Percentiles rank a stretch among this genome's conserved stretches.
phyloP scores from a whole-genome alignment of 2,888 invertebrate genomes.

The Spodoptera exigua region DNA sequence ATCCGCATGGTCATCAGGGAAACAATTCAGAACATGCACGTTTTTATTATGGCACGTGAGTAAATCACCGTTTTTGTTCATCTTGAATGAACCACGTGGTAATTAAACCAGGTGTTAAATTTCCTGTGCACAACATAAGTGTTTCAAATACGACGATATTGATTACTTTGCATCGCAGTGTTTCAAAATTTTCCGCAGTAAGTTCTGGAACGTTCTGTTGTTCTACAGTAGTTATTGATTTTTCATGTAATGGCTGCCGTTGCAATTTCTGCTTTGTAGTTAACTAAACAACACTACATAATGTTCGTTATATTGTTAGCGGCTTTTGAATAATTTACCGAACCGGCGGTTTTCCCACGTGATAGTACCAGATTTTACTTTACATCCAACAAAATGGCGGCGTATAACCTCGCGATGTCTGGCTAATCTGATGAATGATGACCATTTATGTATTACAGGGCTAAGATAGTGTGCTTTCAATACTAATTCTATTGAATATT shows the following conservation, averaged over 20 bases:
- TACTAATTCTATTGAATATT: conserved; percentile 13
- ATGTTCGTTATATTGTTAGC: not conserved
- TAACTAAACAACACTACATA: not conserved
- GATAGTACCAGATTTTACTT: conserved; percentile 21
- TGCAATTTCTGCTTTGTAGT: conserved; percentile 13
- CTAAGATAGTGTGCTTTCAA: conserved; percentile 23
- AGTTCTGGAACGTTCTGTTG: conserved; percentile 75
- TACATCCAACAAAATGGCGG: conserved; percentile 54
- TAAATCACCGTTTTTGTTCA: conserved; percentile 30
- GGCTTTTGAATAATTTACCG: not conserved
- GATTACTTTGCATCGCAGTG: not conserved
- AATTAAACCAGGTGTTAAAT: conserved; percentile 17
- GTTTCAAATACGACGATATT: not conserved
- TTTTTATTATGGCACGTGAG: not conserved
- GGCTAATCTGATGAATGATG: conserved; percentile 15
- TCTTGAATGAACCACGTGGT: conserved; percentile 40
- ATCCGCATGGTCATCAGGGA: no score
- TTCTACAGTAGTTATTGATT: conserved; percentile 67
- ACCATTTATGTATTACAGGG: not conserved
- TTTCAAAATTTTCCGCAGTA: conserved; percentile 5
- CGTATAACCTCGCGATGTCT: conserved; percentile 41
- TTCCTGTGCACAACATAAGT: not conserved
- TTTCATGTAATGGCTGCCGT: conserved; percentile 70
- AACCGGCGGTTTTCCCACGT: conserved; percentile 25
- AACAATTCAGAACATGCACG: no score